phyloP scores from a whole-genome alignment of 2,113 vertebrate species.

The Oxygymnocypris stewartii region DNA sequence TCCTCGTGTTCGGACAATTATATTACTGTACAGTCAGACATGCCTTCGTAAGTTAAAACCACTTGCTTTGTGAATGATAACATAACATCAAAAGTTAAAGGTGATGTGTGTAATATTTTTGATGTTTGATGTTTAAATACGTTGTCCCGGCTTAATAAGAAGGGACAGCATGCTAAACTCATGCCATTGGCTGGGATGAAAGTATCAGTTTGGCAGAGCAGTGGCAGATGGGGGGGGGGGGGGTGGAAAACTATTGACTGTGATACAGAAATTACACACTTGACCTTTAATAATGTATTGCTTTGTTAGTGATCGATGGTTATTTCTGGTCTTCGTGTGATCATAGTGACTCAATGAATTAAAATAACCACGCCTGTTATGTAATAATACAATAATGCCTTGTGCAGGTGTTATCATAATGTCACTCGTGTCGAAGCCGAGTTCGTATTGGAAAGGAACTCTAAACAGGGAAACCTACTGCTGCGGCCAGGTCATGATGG shows the following conservation, averaged over 20 bases:
- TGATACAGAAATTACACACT: background rate
- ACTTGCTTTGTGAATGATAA: background rate
- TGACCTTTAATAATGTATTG: background rate
- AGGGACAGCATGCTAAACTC: background rate
- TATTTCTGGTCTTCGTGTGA: background rate
- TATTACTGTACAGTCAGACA: conserved; percentile 34
- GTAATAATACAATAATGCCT: background rate
- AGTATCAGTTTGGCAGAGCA: background rate
- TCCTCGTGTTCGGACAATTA: background rate
- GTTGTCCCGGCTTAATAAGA: background rate
- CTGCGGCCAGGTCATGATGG: conserved; percentile 72
- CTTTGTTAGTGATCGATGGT: background rate
- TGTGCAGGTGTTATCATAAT: conserved; percentile 74
- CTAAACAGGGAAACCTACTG: conserved; percentile 77
- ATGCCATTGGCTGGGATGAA: background rate
- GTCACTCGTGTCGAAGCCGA: conserved; percentile 77
- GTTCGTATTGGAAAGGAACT: conserved; percentile 73
- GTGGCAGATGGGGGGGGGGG: background rate
- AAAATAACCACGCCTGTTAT: background rate
- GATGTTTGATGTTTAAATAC: background rate
- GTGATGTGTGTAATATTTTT: background rate
- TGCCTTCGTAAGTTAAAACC: conserved; percentile 71
- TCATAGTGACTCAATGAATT: background rate
- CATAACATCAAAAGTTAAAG: background rate
- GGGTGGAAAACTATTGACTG: background rate